Evolutionary conservation across 2,888 invertebrate genomes (phyloP).

Genomic region (Scaptomyza tumidula): DNA sequence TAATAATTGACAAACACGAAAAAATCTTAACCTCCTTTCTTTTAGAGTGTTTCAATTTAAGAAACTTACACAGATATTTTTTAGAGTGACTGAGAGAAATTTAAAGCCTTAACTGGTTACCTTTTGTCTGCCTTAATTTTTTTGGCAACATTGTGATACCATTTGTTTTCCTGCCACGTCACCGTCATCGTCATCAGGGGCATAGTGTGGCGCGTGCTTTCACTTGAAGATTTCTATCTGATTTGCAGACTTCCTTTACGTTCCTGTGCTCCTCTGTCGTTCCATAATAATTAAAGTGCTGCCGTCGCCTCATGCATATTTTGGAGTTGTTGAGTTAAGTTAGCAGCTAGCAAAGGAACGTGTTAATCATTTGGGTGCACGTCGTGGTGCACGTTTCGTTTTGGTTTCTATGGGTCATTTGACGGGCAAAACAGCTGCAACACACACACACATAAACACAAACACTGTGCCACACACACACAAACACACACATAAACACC

Average conservation of each 20-base stretch:
- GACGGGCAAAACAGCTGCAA: constrained; percentile 16
- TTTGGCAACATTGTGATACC: constrained; percentile 27
- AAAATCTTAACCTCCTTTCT: too few relatives aligned
- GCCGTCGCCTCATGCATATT: constrained; percentile 41
- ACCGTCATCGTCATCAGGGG: constrained; percentile 17
- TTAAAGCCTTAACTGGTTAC: neutral
- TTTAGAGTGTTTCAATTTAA: neutral
- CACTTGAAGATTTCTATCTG: constrained; percentile 55
- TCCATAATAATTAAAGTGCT: constrained; percentile 60
- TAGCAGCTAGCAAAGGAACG: constrained; percentile 37
- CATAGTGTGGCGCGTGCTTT: constrained; percentile 38
- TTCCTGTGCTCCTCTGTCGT: constrained; percentile 14
- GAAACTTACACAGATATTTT: neutral
- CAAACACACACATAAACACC: neutral
- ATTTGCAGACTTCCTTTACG: constrained; percentile 39
- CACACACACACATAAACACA: neutral
- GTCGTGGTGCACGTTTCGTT: constrained; percentile 60
- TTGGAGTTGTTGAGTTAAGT: constrained; percentile 32
- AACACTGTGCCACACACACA: neutral
- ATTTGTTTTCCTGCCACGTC: constrained; percentile 76
- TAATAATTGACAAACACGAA: neutral
- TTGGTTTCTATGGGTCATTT: constrained; percentile 71
- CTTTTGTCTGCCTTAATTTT: constrained; percentile 25
- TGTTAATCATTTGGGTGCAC: constrained; percentile 78
- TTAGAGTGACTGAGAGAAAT: too few relatives aligned